Base-by-base conservation (phyloP, 2,113 vertebrate genomes). In the Boleophthalmus pectinirostris region DNA sequence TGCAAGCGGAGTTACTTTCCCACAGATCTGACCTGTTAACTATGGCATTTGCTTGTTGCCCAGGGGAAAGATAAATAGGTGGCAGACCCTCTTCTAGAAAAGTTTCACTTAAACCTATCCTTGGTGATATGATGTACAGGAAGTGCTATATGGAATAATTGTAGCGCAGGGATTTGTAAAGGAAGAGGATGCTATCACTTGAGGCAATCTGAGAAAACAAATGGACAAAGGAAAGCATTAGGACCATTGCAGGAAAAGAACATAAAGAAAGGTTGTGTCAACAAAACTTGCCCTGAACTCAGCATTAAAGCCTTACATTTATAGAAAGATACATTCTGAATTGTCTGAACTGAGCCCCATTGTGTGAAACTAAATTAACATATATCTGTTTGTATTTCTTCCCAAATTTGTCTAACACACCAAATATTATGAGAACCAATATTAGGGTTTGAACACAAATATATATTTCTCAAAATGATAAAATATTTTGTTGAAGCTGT, bases 151-250 rank as follows among this genome's bases (percentile, higher is more conserved):
- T 47, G 21, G 43, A 47, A 24, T 23, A 24, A 66, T 16, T 8
- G 4, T 13, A 47, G 64, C 13, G 13, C n/a, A 43, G 64, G 14
- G 64, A 24, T 47, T 23, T 23, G 35, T 24, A 13, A 24, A 46
- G 64, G 64, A 66, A 66, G 21, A 66, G 43, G 64, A 47, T 46
- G 64, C 47, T 43, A 24, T 66, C 16, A 64, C 33, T 64, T 38
- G 29, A 11, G 20, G 20, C 16, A 8, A 64, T 64, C 64, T 66
- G 38, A 66, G 38, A 66, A 66, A 47, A 66, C 43, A 66, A 66
- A 66, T 66, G 64, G 43, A 24, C 64, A 66, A 47, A 66, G 38
- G 38, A 66, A 66, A 14, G 21, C n/a, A 47, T 66, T 23, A 24
- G 21, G 38, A 38, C 33, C 33, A 38, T 38, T 43, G 33, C 33